phyloP scores from a whole-genome alignment of 2,797 vertebrate species.

The Saguinus oedipus region DNA sequence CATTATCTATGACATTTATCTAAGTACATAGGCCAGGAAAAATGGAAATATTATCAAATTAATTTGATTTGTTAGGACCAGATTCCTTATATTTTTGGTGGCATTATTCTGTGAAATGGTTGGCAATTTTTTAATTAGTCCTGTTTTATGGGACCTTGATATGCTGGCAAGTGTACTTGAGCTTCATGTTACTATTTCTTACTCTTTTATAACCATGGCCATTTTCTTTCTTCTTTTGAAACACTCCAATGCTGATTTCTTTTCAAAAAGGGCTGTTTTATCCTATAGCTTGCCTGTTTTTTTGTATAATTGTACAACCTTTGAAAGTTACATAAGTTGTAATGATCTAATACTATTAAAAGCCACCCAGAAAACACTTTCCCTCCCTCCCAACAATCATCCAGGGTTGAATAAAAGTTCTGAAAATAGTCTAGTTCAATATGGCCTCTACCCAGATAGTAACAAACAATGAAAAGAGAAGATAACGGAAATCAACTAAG shows the following conservation, averaged over 20 bases:
- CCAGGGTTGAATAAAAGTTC: slow-evolving; percentile 79
- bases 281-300: slow-evolving; percentile 86
- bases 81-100: background rate
- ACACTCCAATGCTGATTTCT: slow-evolving; percentile 90
- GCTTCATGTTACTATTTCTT: background rate
- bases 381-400: slow-evolving; percentile 81
- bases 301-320: slow-evolving; percentile 98
- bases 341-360: slow-evolving; percentile 95
- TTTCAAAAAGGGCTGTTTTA: slow-evolving; percentile 98
- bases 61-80: background rate
- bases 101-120: background rate
- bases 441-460: slow-evolving; percentile 83
- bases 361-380: slow-evolving; percentile 90
- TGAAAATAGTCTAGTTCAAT: slow-evolving; percentile 81
- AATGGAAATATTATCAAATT: background rate
- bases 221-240: slow-evolving; percentile 51
- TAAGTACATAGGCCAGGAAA: background rate
- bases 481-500: slow-evolving; percentile 83
- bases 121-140: background rate
- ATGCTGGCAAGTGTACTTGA: background rate
- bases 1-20: background rate
- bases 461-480: slow-evolving; percentile 87
- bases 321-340: slow-evolving; percentile 97
- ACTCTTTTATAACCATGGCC: background rate
- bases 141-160: background rate